phyloP scores from a whole-genome alignment of 2,797 vertebrate species.

The Arnoldichthys spilopterus region DNA sequence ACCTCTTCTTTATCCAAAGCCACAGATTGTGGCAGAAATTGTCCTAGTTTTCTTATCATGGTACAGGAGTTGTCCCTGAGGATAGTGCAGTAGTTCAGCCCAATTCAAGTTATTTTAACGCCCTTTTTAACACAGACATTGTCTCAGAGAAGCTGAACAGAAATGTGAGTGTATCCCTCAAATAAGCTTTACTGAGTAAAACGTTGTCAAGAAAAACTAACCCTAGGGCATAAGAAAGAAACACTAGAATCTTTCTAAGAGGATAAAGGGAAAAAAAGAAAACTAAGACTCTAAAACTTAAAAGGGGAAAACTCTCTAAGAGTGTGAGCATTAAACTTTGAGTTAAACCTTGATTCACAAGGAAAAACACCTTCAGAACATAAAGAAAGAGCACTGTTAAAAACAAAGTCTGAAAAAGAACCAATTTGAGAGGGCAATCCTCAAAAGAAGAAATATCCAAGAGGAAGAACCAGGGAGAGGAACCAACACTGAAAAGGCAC shows the following conservation, averaged over 20 bases:
- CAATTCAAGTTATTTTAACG: not conserved
- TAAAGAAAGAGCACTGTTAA: too few species aligned
- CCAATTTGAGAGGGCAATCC: too few species aligned
- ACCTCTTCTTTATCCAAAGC: not conserved
- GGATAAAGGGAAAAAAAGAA: too few species aligned
- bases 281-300: too few species aligned
- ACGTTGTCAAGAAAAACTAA: not conserved
- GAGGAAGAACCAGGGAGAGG: too few species aligned
- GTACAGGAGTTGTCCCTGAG: not conserved
- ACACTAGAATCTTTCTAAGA: not conserved
- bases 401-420: too few species aligned
- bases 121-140: not conserved
- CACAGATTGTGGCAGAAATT: not conserved
- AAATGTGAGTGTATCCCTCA: not conserved
- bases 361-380: too few species aligned
- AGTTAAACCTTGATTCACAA: too few species aligned
- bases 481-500: too few species aligned
- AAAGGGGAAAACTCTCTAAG: not conserved
- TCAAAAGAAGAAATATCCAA: too few species aligned
- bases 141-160: not conserved
- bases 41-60: not conserved
- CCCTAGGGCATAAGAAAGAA: not conserved
- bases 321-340: too few species aligned
- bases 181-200: not conserved
- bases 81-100: not conserved